A percentile compares a stretch with the other conserved stretches of the same genome.
Evolutionary conservation across 1,140 invertebrate species (phyloP).

Genomic region (Drosophila albomicans): DNA sequence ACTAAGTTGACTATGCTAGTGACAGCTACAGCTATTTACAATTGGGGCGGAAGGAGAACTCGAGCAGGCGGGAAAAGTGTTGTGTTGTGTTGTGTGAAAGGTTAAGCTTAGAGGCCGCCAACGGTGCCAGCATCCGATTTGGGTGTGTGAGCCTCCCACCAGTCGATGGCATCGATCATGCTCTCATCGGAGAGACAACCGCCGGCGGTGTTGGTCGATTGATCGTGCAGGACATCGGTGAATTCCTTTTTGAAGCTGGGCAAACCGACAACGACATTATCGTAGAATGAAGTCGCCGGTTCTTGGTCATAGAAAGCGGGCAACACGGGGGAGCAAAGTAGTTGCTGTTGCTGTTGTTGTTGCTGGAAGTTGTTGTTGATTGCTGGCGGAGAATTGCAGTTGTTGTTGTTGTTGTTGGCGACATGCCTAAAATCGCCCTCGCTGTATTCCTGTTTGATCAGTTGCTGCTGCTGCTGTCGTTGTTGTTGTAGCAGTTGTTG

Average conservation of each 20-base stretch:
- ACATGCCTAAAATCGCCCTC: conserved; percentile 47
- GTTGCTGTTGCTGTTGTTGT: conserved; percentile 46
- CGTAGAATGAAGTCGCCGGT: conserved; percentile 66
- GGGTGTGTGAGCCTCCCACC: conserved; percentile 86
- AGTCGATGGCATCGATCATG: conserved; percentile 85
- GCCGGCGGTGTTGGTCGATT: conserved; percentile 42
- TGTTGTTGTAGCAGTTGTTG: conserved; percentile 38
- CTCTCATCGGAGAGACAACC: conserved; percentile 81
- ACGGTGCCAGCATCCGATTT: conserved; percentile 69
- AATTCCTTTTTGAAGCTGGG: conserved; percentile 81
- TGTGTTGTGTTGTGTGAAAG: no score
- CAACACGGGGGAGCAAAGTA: conserved; percentile 55
- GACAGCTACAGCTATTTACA: conserved; percentile 32
- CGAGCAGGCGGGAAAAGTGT: not conserved
- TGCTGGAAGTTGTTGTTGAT: conserved; percentile 39
- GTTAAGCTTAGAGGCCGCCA: conserved; percentile 37
- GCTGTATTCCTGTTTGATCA: conserved; percentile 79
- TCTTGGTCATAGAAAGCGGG: conserved; percentile 76
- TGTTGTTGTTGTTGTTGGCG: conserved; percentile 46
- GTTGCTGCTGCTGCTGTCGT: conserved; percentile 52
- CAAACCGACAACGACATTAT: conserved; percentile 64
- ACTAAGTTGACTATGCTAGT: conserved; percentile 52
- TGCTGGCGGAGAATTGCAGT: conserved; percentile 39
- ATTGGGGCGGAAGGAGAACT: not conserved
- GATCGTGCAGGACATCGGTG: conserved; percentile 80